Base-by-base conservation (phyloP, 2,888 invertebrate species). In the Eupsilia transversa region DNA sequence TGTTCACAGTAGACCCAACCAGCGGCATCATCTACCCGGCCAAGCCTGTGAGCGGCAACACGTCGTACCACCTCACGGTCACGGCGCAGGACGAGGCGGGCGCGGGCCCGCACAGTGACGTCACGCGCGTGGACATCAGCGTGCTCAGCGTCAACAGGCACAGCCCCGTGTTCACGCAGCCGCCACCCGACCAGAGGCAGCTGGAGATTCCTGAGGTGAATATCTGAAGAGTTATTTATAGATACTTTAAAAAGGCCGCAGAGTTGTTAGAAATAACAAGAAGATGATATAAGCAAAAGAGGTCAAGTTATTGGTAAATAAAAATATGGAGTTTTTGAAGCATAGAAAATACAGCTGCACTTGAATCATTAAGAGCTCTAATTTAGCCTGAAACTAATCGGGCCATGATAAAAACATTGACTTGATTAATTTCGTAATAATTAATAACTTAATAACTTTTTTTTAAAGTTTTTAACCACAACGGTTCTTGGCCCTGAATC, bases 11-110 rank as follows among this genome's bases (percentile, higher is more conserved):
- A 71, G 98, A 98, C 87, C 96, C 97, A 0, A 97, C 97, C 72
- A 97, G 97, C 20, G 99, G 99, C 23, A 98, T 98, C 86, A 97
- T 99, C 49, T 98, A 98, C 93, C 98, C 99, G 0, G 97, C 97
- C 0, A 97, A 97, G 71, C 97, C 98, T 0, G 97, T 99, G 1
- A 90, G 97, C 0, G 98, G 98, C 38, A 97, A 97, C 88, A 91
- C 91, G 0, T 89, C 92, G 0, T 93, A 96, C 90, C 93, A 96
- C 38, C 94, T 98, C 33, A 95, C 96, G 3, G 97, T 98, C n/a
- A 97, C 97, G 82, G 99, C 98, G 0, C 97, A 97, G 9, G 99
- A 99, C 92, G 97, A 97, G 63, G 97, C 97, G 20, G 98, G 98
- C 0, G 95, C 94, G 27, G 3, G 84, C 0, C 97, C 97, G 0